Base-by-base conservation (phyloP, 2,797 vertebrate genomes). In the Argentina silus region DNA sequence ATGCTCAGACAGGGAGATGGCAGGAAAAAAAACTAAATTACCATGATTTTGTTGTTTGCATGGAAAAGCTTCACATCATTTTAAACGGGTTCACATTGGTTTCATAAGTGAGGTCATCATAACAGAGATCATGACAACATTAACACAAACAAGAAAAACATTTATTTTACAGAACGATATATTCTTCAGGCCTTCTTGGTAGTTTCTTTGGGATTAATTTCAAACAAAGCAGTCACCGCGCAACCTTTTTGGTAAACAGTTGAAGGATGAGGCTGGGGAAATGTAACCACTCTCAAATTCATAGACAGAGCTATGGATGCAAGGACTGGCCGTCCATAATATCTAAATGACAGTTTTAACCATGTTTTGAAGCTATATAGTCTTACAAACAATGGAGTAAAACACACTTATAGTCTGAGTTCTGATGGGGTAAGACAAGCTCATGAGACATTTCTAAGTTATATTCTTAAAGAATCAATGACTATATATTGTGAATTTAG, bases 31-130 rank as follows among this genome's bases (percentile, higher is more conserved):
- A 12, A 42, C 4, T 36, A 7, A 62, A 62, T 27, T 61, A 62
- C 60, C 60, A 62, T 42, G 14, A 62, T 62, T 62, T 62, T 14
- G 12, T 42, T 62, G 12, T 42, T 62, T 62, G 14, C 60, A 62
- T 43, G 36, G 7, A 42, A 7, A 61, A 17, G 42, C 3, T n/a
- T 15, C 14, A 7, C 7, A 7, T 43, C 60, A 15, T 43, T 62
- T 62, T 14, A 44, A 62, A 62, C 1, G 3, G 15, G 8, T 19
- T 59, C 10, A 36, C 27, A 2, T 36, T 36, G 27, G 27, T 36
- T 36, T 36, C 27, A 36, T 36, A 36, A 36, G 27, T 36, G 27
- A 36, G 27, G 27, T 36, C 27, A 36, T 36, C 27, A 4, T 36
- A 36, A 36, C 27, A 36, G 27, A 36, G 27, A 36, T 1, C 27